phyloP scores from a whole-genome alignment of 1,140 invertebrate genomes.

The Ceratoteleas bidentatus region DNA sequence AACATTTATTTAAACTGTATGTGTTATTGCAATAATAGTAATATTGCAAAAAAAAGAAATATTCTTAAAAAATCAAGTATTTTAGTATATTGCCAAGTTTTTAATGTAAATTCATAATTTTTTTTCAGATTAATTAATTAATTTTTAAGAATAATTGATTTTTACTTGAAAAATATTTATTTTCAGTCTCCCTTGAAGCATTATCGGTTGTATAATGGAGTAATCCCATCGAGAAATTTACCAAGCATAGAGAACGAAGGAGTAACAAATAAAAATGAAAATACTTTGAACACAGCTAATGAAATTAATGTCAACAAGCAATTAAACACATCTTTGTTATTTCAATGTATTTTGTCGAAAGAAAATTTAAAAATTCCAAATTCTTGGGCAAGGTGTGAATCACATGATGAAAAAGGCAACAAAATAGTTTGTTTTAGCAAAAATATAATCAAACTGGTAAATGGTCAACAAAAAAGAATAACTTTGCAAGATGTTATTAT shows the following conservation, averaged over 20 bases:
- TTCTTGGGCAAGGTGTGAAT: conserved; percentile 6
- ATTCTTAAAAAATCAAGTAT: background rate
- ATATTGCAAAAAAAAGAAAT: background rate
- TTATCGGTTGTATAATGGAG: conserved; percentile 6
- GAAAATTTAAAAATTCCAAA: conserved; percentile 6
- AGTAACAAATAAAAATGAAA: background rate
- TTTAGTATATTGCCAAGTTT: background rate
- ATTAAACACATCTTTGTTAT: background rate
- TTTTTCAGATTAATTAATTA: background rate
- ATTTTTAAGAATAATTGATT: background rate
- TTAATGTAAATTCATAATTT: background rate
- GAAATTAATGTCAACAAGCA: background rate
- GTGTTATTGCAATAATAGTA: background rate
- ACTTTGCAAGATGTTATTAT: conserved; percentile 6
- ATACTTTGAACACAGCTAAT: background rate
- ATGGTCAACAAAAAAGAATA: conserved; percentile 6
- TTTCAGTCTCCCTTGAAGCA: conserved; percentile 16
- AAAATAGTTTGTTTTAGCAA: conserved; percentile 16
- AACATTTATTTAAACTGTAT: too few relatives aligned
- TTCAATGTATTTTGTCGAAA: conserved; percentile 6
- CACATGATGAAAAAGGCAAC: background rate
- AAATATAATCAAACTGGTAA: conserved; percentile 1
- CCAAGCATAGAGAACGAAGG: background rate
- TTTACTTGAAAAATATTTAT: background rate
- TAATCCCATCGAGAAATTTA: conserved; percentile 13